Conservation (phyloP, 2,113 vertebrate species). For the Elaphurus davidianus region DNA sequence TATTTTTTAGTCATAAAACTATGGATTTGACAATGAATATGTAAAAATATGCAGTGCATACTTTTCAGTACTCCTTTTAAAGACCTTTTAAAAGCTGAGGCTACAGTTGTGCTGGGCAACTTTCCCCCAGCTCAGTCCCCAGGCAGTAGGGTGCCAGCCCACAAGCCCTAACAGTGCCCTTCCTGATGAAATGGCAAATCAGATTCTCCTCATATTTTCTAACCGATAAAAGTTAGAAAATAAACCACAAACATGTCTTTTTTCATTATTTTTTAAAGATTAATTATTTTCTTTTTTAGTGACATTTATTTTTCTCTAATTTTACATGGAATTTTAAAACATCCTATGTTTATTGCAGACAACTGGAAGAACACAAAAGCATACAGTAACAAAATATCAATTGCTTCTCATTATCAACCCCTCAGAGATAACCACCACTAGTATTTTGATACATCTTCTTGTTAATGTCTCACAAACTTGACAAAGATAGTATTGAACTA, state of each 20-base stretch:
- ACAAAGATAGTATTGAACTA: background rate
- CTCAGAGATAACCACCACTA: background rate
- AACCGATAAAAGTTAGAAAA: background rate
- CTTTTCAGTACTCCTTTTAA: background rate
- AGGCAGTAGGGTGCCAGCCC: background rate
- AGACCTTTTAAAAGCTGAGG: background rate
- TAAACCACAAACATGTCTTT: background rate
- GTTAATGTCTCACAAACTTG: background rate
- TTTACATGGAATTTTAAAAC: background rate
- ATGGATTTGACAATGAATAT: background rate
- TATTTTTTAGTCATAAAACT: background rate
- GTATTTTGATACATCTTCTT: background rate
- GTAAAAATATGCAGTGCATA: background rate
- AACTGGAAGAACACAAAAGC: background rate
- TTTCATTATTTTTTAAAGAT: background rate
- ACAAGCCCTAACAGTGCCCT: fast-evolving
- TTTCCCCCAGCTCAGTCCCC: background rate
- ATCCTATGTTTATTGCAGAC: background rate
- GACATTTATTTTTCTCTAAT: background rate
- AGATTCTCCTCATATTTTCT: background rate
- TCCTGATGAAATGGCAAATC: background rate
- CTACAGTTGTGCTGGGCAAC: background rate
- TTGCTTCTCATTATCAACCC: background rate
- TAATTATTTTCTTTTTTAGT: background rate
- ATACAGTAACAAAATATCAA: background rate